A percentile compares a stretch with the other conserved stretches of the same genome.
These are phyloP conservation scores for Oriolus oriolus DNA, from an alignment of 2,113 vertebrate genomes.

Conservation along the genomic window DNA sequence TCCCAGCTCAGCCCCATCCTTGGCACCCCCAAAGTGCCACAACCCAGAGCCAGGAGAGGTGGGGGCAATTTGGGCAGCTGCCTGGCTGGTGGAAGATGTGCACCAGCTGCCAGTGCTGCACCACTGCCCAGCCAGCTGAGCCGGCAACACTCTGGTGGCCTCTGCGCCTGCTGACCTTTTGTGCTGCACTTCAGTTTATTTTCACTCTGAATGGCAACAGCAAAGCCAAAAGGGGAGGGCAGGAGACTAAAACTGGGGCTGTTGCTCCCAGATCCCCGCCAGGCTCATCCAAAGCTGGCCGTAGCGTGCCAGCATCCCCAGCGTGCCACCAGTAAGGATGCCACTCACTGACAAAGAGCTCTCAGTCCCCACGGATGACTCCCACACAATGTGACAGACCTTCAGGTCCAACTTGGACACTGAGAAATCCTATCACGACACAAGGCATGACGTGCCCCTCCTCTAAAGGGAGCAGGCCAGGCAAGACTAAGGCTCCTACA, in stretches of 20 bases:
- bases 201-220: neutral
- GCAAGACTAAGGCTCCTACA: neutral
- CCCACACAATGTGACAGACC: neutral
- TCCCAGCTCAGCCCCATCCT: neutral
- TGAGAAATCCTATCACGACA: neutral
- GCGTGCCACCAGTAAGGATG: neutral
- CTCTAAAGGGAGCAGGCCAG: neutral
- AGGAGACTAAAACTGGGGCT: neutral
- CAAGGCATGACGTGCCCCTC: neutral
- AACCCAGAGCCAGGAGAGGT: neutral
- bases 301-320: neutral
- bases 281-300: neutral
- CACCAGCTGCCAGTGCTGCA: neutral
- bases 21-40: rapidly evolving
- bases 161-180: neutral
- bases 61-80: neutral
- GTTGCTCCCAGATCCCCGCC: neutral
- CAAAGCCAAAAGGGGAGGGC: constrained; percentile 1
- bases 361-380: neutral
- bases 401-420: neutral
- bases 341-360: neutral
- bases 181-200: constrained; percentile 10
- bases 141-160: neutral
- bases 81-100: rapidly evolving
- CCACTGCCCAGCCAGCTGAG: neutral